Percentiles rank a stretch among this genome's conserved stretches.
Evolutionary conservation across 2,797 vertebrate species (phyloP).

Genomic region (Catostomus latipinnis): DNA sequence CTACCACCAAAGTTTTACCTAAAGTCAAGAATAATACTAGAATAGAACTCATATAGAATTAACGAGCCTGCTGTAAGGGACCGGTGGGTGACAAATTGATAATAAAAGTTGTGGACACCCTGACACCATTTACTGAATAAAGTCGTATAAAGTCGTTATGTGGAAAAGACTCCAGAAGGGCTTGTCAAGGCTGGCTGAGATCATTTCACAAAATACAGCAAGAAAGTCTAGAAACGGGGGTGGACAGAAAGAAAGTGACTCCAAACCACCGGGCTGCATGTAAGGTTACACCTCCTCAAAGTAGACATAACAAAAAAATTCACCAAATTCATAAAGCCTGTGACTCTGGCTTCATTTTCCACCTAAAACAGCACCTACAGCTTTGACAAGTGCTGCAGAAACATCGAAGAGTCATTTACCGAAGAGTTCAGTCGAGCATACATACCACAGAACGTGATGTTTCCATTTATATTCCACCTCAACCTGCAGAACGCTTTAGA

Average conservation of each 20-base stretch:
- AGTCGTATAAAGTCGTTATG: not conserved
- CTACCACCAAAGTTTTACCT: not conserved
- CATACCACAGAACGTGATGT: not conserved
- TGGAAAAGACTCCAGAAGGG: conserved; percentile 19
- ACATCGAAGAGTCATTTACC: conserved; percentile 40
- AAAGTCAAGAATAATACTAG: not conserved
- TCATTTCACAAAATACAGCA: conserved; percentile 34
- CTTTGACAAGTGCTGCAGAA: conserved; percentile 49
- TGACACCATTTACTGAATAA: conserved; percentile 7
- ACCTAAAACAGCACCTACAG: conserved; percentile 60
- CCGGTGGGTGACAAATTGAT: not conserved
- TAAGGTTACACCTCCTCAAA: conserved; percentile 70
- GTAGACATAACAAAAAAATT: conserved; percentile 79
- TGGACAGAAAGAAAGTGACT: conserved; percentile 54
- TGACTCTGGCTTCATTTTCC: conserved; percentile 56
- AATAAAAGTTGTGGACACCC: conserved; percentile 7
- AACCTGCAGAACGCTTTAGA: too few species aligned
- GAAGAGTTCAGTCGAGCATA: not conserved
- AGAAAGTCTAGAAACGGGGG: conserved; percentile 29
- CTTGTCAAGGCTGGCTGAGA: conserved; percentile 38
- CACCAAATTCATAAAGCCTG: conserved; percentile 65
- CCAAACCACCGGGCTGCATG: conserved; percentile 59
- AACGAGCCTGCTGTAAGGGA: not conserved
- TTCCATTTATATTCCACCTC: not conserved
- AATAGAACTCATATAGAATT: not conserved